Base-by-base conservation (phyloP, 2,113 vertebrate genomes). In the Emydura subglobosa region DNA sequence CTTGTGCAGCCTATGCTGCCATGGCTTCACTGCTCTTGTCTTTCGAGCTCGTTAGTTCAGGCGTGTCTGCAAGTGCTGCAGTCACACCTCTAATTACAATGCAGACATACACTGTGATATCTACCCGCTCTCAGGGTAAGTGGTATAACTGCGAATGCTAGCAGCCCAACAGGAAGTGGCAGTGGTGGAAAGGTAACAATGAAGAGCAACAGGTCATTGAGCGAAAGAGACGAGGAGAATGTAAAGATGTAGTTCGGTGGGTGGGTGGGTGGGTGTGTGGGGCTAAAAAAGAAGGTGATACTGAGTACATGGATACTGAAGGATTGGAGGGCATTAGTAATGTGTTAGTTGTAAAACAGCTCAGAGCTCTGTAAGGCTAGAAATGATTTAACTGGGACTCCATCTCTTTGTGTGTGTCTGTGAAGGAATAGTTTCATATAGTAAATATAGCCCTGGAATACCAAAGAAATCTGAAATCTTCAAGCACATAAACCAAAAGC, bases 401-500 rank as follows among this genome's bases (percentile, higher is more conserved):
- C 24, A 10, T 42, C 87, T 7, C 61, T 88, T 0, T 51, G 31
- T 50, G 27, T 79, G 34, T 68, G 34, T 39, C n/a, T 72, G 65
- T 72, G 34, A 72, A 93, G 61, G 8, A 96, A 92, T 57, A 88
- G 14, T 50, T 90, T 74, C 68, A 94, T 55, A 81, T 61, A 92
- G 89, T 91, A 93, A 93, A 88, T 8, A 87, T 1, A 95, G 34
- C 13, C 57, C 3, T 91, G 65, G 68, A 21, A 86, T 50, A 95
- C 79, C 83, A 94, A 89, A 95, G 92, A 93, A 95, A 94, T 89
- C 83, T 91, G 72, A 82, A 92, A 84, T 92, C 39, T 22, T 82
- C 89, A 94, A 90, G 49, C 76, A 76, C 29, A 5, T 87, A 96
- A 97, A 96, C 91, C 95, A 95, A 95, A 82, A 27, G 53, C 53